Percentiles rank a stretch among this genome's conserved stretches.
Evolutionary conservation across 1,140 invertebrate genomes (phyloP).

Genomic region (Drosophila chauvacae): DNA sequence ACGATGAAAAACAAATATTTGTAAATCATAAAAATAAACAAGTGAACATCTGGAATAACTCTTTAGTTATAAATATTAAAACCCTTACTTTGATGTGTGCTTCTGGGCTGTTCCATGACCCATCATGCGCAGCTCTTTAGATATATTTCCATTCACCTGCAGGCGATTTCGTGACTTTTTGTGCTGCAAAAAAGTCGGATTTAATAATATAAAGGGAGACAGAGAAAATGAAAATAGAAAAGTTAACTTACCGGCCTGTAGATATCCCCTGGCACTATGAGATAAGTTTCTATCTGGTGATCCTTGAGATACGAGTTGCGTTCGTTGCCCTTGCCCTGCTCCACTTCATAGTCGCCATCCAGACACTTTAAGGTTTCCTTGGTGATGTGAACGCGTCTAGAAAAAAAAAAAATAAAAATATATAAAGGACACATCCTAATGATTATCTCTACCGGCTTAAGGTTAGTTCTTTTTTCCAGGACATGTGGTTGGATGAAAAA

Average conservation of each 20-base stretch:
- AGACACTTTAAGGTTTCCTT: constrained; percentile 94
- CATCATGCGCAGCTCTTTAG: constrained; percentile 95
- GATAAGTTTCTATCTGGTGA: constrained; percentile 96
- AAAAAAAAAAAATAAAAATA: not conserved
- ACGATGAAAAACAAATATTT: not conserved
- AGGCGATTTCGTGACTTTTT: constrained; percentile 86
- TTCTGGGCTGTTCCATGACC: constrained; percentile 90
- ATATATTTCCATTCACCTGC: constrained; percentile 91
- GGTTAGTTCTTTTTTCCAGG: not conserved
- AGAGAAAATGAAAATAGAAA: not conserved
- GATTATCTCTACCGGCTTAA: constrained; percentile 28
- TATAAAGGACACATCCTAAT: constrained; percentile 23
- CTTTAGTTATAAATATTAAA: not conserved
- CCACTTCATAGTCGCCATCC: constrained; percentile 94
- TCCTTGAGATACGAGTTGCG: constrained; percentile 95
- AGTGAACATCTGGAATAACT: too few relatives aligned
- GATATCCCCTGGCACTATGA: constrained; percentile 92
- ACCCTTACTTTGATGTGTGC: constrained; percentile 88
- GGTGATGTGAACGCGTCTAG: constrained; percentile 96
- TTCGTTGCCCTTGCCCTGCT: constrained; percentile 93
- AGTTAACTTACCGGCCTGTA: constrained; percentile 88
- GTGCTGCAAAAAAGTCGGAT: constrained; percentile 42
- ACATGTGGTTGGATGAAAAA: constrained; percentile 3
- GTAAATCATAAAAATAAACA: not conserved
- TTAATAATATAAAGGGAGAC: not conserved